Evolutionary conservation across 2,113 vertebrate genomes (phyloP).

Genomic region (Melanerpes formicivorus): DNA sequence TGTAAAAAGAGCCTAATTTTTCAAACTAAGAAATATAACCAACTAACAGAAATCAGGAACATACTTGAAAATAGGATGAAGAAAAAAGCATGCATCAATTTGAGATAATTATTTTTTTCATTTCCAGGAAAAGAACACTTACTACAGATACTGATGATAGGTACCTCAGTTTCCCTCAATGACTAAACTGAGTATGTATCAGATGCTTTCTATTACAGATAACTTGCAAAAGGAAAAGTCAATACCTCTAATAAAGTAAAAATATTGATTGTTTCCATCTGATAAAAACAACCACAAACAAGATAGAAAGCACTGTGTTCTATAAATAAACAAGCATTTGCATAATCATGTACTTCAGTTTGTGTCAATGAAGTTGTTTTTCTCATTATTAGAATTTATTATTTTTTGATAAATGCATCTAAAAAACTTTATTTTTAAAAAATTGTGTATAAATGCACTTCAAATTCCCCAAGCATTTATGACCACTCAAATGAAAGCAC

Average conservation of each 20-base stretch:
- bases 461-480: conserved; percentile 17
- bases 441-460: background rate
- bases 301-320: background rate
- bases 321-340: background rate
- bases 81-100: background rate
- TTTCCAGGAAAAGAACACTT: conserved; percentile 1
- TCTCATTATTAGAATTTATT: background rate
- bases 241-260: conserved; percentile 24
- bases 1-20: background rate
- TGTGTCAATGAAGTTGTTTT: background rate
- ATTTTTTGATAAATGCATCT: background rate
- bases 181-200: background rate
- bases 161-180: conserved; percentile 1
- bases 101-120: background rate
- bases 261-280: conserved; percentile 12
- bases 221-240: background rate
- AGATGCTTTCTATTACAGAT: background rate
- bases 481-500: background rate
- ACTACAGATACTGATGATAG: background rate
- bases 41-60: background rate
- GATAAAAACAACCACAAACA: background rate
- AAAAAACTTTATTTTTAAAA: background rate
- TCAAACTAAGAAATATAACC: background rate
- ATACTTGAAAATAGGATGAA: background rate
- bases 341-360: background rate